phyloP scores from a whole-genome alignment of 1,140 invertebrate genomes.

The Calephelis virginiensis region DNA sequence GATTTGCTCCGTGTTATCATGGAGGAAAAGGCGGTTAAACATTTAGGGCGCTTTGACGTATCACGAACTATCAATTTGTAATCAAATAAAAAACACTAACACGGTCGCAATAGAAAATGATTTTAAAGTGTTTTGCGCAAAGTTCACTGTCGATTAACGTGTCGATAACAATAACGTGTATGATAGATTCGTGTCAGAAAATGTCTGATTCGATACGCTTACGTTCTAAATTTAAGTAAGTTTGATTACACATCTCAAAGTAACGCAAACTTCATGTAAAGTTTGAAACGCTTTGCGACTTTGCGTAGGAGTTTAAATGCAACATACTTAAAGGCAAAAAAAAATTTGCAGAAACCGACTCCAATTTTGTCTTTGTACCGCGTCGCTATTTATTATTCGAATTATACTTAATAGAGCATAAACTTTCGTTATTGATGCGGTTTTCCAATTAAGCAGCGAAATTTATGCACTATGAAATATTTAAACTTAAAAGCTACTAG shows the following conservation, averaged over 20 bases:
- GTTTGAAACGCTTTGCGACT: background rate
- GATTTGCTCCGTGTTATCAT: constrained; percentile 25
- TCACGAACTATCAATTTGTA: constrained; percentile 38
- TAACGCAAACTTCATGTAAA: background rate
- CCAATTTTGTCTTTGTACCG: too few relatives aligned
- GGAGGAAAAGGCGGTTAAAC: constrained; percentile 32
- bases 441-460: too few relatives aligned
- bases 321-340: too few relatives aligned
- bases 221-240: background rate
- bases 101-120: background rate
- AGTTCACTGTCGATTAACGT: background rate
- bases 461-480: too few relatives aligned
- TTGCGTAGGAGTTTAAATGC: too few relatives aligned
- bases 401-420: too few relatives aligned
- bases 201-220: background rate
- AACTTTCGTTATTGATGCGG: too few relatives aligned
- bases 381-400: too few relatives aligned
- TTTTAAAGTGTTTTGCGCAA: background rate
- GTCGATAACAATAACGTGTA: background rate
- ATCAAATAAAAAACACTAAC: constrained; percentile 11
- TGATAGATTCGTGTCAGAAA: constrained; percentile 1
- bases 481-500: too few relatives aligned
- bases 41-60: constrained; percentile 26
- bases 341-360: too few relatives aligned
- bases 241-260: background rate